These are phyloP conservation scores for Nephrotoma flavescens DNA, from an alignment of 2,888 invertebrate genomes.

Conservation along the genomic window DNA sequence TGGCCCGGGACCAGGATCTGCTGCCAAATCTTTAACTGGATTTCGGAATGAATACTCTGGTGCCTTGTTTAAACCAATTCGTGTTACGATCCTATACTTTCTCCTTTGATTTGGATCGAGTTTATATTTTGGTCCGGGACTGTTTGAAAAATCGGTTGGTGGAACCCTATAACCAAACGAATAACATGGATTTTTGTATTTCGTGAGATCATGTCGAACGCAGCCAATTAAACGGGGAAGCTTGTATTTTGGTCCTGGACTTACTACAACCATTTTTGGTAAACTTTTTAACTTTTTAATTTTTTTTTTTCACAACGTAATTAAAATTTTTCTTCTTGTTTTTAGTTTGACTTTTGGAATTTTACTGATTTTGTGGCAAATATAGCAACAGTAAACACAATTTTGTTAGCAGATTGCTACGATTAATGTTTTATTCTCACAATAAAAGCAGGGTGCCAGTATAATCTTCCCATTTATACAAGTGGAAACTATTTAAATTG, in stretches of 20 bases:
- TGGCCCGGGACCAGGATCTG: slow-evolving; percentile 21
- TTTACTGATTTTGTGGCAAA: background rate
- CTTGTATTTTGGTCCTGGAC: background rate
- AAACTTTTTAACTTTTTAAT: background rate
- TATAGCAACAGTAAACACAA: background rate
- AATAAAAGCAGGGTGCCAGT: too few relatives aligned
- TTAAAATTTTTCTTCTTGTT: background rate
- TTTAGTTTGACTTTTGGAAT: background rate
- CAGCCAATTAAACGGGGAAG: background rate
- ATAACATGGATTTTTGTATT: slow-evolving; percentile 23
- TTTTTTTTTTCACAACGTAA: background rate
- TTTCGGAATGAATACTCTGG: slow-evolving; percentile 38
- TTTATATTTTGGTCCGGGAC: slow-evolving; percentile 21
- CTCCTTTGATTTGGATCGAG: slow-evolving; percentile 17
- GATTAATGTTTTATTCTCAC: background rate
- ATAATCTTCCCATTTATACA: too few relatives aligned
- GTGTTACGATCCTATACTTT: slow-evolving; percentile 19
- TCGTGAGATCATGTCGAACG: background rate
- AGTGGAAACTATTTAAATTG: too few relatives aligned
- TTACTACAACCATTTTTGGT: background rate
- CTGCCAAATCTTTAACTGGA: slow-evolving; percentile 14
- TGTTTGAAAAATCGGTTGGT: slow-evolving; percentile 12
- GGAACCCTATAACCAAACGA: slow-evolving; percentile 22
- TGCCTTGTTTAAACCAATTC: slow-evolving; percentile 19
- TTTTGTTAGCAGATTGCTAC: background rate